Percentiles rank a stretch among this genome's conserved stretches.
These are phyloP conservation scores for Montipora sp. DNA, from an alignment of 64 coral and sea anemone species.

Conservation along the genomic window DNA sequence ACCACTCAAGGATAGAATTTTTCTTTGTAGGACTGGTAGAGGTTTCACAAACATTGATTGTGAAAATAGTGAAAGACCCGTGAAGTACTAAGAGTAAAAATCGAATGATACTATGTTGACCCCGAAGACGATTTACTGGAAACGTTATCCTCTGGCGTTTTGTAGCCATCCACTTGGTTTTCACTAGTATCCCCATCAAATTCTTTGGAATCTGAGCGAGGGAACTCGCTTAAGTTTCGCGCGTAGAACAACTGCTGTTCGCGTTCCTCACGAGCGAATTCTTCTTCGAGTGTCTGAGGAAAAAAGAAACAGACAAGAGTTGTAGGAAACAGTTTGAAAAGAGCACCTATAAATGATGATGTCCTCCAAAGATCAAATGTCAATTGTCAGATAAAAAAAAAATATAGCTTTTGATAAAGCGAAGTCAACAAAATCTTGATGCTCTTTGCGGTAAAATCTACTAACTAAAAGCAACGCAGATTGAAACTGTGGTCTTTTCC, in stretches of 20 bases:
- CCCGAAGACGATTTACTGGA: slow-evolving; percentile 61
- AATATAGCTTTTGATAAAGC: too few relatives aligned
- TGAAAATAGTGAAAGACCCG: neutral
- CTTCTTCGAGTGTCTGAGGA: slow-evolving; percentile 83
- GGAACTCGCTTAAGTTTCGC: slow-evolving; percentile 35
- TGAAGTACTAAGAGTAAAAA: neutral
- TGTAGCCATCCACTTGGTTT: slow-evolving; percentile 48
- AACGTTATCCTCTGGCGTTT: slow-evolving; percentile 48
- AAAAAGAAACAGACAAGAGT: neutral
- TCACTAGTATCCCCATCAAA: slow-evolving; percentile 48
- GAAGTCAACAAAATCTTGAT: too few relatives aligned
- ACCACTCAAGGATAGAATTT: too few relatives aligned
- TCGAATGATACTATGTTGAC: neutral
- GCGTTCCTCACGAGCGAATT: slow-evolving; percentile 86
- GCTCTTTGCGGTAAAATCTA: too few relatives aligned
- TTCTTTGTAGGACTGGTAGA: neutral
- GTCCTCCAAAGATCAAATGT: too few relatives aligned
- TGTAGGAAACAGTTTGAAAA: neutral
- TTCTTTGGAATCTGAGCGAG: slow-evolving; percentile 29
- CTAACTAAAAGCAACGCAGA: too few relatives aligned
- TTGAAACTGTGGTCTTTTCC: too few relatives aligned
- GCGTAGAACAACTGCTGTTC: slow-evolving; percentile 97
- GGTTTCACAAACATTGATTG: neutral
- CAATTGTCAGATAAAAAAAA: too few relatives aligned
- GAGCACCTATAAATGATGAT: too few relatives aligned